These are phyloP conservation scores for Phalera bucephala DNA, from an alignment of 2,888 invertebrate genomes.

Conservation along the genomic window DNA sequence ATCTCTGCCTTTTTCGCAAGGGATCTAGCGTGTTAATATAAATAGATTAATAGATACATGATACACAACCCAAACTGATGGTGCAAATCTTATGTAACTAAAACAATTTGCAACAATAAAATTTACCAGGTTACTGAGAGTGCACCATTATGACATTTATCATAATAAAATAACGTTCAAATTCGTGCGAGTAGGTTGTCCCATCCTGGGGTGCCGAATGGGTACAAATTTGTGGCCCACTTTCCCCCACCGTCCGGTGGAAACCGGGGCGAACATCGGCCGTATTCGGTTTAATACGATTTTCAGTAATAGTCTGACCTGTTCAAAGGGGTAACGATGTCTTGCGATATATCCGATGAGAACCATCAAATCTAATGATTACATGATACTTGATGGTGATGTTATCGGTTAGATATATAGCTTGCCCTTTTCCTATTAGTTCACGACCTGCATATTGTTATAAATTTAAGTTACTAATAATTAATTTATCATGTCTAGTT, in stretches of 20 bases:
- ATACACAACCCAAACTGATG: too few relatives aligned
- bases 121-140: constrained; percentile 5
- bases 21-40: too few relatives aligned
- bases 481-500: too few relatives aligned
- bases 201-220: constrained; percentile 17
- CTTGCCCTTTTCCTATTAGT: too few relatives aligned
- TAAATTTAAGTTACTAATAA: too few relatives aligned
- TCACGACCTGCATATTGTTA: too few relatives aligned
- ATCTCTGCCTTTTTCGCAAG: too few relatives aligned
- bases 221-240: constrained; percentile 43
- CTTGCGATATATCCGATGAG: constrained; percentile 1
- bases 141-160: constrained; percentile 3
- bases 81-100: too few relatives aligned
- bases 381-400: too few relatives aligned
- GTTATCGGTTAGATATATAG: too few relatives aligned
- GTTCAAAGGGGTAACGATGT: constrained; percentile 13
- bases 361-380: too few relatives aligned
- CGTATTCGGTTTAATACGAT: constrained; percentile 53
- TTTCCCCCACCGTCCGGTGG: constrained; percentile 51
- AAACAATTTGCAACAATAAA: constrained; percentile 21
- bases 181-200: background rate
- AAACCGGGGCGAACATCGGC: constrained; percentile 38
- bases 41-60: too few relatives aligned
- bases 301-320: constrained; percentile 40
- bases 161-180: background rate